Conservation (phyloP, 2,888 invertebrate species). For the Dastarcus helophoroides region DNA sequence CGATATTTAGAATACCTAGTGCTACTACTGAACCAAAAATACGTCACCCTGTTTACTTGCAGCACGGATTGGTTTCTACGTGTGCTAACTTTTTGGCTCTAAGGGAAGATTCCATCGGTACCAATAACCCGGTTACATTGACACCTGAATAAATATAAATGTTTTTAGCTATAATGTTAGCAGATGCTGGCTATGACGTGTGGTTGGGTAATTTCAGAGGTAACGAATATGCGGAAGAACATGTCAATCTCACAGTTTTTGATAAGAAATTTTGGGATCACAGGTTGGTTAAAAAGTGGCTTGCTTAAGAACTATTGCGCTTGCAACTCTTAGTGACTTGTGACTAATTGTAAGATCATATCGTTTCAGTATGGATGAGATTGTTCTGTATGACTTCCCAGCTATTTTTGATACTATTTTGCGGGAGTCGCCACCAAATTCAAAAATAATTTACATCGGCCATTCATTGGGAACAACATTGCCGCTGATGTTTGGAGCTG, state of each 20-base stretch:
- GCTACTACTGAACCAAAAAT: constrained; percentile 16
- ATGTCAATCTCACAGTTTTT: constrained; percentile 24
- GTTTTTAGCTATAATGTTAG: constrained; percentile 35
- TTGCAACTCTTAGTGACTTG: neutral
- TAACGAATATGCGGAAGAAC: constrained; percentile 29
- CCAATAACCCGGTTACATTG: constrained; percentile 1
- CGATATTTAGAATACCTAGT: constrained; percentile 36
- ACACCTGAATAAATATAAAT: neutral
- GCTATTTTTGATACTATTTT: constrained; percentile 26
- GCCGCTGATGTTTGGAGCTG: constrained; percentile 56
- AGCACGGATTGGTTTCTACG: constrained; percentile 31
- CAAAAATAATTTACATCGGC: constrained; percentile 60
- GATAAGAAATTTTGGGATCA: constrained; percentile 32
- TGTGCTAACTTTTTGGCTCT: constrained; percentile 27
- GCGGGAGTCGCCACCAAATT: constrained; percentile 20
- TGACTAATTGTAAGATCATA: constrained; percentile 1
- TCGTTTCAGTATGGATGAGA: constrained; percentile 27
- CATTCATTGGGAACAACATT: constrained; percentile 81
- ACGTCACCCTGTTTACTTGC: constrained; percentile 28
- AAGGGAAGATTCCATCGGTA: constrained; percentile 31
- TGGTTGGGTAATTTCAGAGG: constrained; percentile 44
- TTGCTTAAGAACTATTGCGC: neutral
- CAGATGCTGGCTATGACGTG: constrained; percentile 42
- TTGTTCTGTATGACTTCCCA: constrained; percentile 28
- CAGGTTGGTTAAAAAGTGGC: constrained; percentile 21